Conservation (phyloP, 2,888 invertebrate species). For the Thecophora atra region DNA sequence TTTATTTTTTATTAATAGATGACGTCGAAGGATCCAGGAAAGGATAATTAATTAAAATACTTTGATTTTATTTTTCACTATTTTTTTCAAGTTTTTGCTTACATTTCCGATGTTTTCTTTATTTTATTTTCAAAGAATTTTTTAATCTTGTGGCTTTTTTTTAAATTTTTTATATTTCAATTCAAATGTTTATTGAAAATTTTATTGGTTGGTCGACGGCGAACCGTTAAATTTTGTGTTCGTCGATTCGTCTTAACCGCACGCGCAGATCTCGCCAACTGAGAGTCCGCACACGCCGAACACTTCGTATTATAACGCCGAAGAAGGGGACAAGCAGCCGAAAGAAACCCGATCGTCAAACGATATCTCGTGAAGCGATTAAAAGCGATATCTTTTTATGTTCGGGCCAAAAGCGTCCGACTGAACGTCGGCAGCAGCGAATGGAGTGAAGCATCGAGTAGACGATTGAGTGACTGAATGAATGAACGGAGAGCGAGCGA, state of each 20-base stretch:
- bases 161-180: too few relatives aligned
- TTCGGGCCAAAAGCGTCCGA: background rate
- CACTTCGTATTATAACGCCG: conserved; percentile 61
- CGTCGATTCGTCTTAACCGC: conserved; percentile 51
- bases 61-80: too few relatives aligned
- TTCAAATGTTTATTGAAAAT: too few relatives aligned
- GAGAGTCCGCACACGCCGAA: conserved; percentile 61
- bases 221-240: conserved; percentile 4
- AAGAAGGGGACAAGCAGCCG: background rate
- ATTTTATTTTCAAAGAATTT: background rate
- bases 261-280: conserved; percentile 64
- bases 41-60: too few relatives aligned
- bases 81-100: too few relatives aligned
- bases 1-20: too few relatives aligned
- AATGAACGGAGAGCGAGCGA: background rate
- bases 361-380: conserved; percentile 12
- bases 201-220: too few relatives aligned
- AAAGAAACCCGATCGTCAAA: too few relatives aligned
- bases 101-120: background rate
- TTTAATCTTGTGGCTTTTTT: too few relatives aligned
- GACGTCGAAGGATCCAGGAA: too few relatives aligned
- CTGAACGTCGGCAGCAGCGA: conserved; percentile 12
- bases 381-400: background rate
- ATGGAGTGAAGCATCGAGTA: conserved; percentile 15
- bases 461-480: conserved; percentile 1